phyloP scores from a whole-genome alignment of 2,888 invertebrate genomes.

The Drosophila mimica region DNA sequence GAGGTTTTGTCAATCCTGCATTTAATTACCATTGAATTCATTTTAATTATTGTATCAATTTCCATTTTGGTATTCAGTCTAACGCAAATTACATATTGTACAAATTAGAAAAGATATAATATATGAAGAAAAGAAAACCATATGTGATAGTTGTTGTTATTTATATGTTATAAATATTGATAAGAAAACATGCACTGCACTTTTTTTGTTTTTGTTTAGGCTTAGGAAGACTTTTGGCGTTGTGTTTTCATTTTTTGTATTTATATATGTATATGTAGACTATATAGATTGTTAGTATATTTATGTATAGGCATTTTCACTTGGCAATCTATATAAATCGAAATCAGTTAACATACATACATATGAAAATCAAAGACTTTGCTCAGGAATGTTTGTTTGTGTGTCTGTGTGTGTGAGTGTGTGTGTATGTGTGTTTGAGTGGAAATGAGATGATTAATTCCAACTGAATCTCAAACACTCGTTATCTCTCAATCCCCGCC shows the following conservation, averaged over 20 bases:
- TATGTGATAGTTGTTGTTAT: slow-evolving; percentile 23
- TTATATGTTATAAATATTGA: slow-evolving; percentile 21
- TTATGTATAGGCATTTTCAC: slow-evolving; percentile 13
- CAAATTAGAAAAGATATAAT: slow-evolving; percentile 30
- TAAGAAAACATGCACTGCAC: slow-evolving; percentile 50
- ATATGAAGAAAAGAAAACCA: slow-evolving; percentile 9
- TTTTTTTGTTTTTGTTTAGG: slow-evolving; percentile 59
- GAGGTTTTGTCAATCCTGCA: slow-evolving; percentile 40
- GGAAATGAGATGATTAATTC: slow-evolving; percentile 20
- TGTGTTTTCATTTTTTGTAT: slow-evolving; percentile 67
- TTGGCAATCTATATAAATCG: slow-evolving; percentile 31
- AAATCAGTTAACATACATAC: slow-evolving; percentile 39
- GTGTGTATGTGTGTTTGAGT: slow-evolving; percentile 33
- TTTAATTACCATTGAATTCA: slow-evolving; percentile 31
- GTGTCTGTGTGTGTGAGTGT: slow-evolving; percentile 23
- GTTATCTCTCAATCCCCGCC: slow-evolving; percentile 6
- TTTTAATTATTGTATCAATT: slow-evolving; percentile 54
- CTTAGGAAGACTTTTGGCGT: slow-evolving; percentile 83
- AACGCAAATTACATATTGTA: slow-evolving; percentile 60
- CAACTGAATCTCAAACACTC: slow-evolving; percentile 13
- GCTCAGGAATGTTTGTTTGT: slow-evolving; percentile 68
- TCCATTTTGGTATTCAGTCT: slow-evolving; percentile 64
- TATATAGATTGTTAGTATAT: slow-evolving; percentile 26
- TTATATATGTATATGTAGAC: slow-evolving; percentile 29
- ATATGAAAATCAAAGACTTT: slow-evolving; percentile 67